Base-by-base conservation (phyloP, 1,140 invertebrate species). In the Eufriesea mexicana region DNA sequence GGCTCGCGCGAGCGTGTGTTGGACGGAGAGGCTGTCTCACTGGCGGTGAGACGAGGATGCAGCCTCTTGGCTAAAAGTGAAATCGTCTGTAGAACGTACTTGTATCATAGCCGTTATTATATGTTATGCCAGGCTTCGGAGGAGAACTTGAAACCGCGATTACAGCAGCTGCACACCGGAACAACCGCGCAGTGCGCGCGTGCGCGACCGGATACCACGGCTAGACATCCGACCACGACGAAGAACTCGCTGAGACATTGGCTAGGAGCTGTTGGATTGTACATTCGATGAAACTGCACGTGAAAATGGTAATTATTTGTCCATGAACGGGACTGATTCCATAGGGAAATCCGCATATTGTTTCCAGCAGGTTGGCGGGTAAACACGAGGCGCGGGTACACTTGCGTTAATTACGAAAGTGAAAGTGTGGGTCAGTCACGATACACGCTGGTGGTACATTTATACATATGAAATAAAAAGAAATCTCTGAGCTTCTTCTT, bases 341-440 rank as follows among this genome's bases (percentile, higher is more conserved):
- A 64, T 47, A 25, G 72, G 72, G 81, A 62, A 83, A 70, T 78
- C 57, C 55, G 61, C 28, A 51, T 74, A 80, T 73, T 80, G 68
- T 84, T 80, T 51, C 62, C 62, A 79, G 25, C 49, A 73, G 61
- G 23, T 45, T 47, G 45, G 28, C 62, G 54, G n/a, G 47, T 80
- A 80, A 73, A 80, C 78, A 80, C n/a, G 28, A 67, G 61, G 28
- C 70, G 62, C 70, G 45, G 66, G 54, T 79, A 72, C 54, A 84
- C 70, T 51, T 67, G 79, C 59, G 66, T 88, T 89, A 89, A 89
- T 85, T 81, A 88, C 88, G 86, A 92, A 92, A 92, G 90, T 92
- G 91, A 92, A 92, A 92, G 91, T 92, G 89, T 86, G 87, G 88
- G 87, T 91, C 86, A 89, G 87, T 87, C 86, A 84, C 86, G 89